Conservation (phyloP, 2,797 vertebrate genomes). For the Halcyon leucocephala region DNA sequence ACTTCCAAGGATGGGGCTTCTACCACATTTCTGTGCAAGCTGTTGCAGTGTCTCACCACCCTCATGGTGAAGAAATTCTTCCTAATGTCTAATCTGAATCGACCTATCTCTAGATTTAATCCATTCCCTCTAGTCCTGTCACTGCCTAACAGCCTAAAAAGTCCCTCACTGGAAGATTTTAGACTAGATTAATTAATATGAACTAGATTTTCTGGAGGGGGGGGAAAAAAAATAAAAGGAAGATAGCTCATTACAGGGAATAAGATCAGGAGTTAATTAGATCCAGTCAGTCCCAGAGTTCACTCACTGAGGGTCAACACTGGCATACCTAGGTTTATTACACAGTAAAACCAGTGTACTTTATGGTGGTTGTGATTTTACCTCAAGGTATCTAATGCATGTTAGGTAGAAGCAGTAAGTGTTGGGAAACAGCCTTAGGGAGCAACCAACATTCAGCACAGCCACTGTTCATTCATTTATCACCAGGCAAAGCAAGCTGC, state of each 20-base stretch:
- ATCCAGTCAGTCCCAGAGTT: neutral
- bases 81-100: too few relatives aligned
- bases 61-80: too few relatives aligned
- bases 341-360: neutral
- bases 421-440: neutral
- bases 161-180: neutral
- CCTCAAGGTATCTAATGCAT: neutral
- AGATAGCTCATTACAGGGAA: neutral
- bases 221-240: neutral
- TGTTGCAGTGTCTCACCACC: too few relatives aligned
- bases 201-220: neutral
- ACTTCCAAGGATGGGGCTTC: too few relatives aligned
- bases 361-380: neutral
- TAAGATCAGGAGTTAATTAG: neutral
- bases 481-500: neutral
- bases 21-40: too few relatives aligned
- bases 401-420: neutral
- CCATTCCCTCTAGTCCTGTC: too few relatives aligned
- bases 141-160: too few relatives aligned
- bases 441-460: neutral
- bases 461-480: neutral
- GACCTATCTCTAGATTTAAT: too few relatives aligned
- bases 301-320: neutral
- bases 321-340: neutral
- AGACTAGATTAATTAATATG: neutral